A percentile compares a stretch with the other conserved stretches of the same genome.
Conservation (phyloP, 1,140 invertebrate genomes). For the Diorhabda elongata region DNA sequence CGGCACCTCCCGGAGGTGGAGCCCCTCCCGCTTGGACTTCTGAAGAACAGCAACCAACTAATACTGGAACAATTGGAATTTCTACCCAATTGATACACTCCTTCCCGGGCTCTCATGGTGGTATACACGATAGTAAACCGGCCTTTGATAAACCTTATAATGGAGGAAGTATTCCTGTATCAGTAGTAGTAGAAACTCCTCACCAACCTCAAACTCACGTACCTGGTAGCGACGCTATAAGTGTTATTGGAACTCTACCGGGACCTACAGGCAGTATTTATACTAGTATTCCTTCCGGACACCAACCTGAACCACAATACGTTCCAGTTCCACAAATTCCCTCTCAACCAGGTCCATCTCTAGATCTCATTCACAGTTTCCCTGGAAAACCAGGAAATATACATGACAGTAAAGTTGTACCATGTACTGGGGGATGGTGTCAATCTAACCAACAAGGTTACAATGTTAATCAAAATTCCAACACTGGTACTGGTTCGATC, state of each 20-base stretch:
- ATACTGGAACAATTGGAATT: not conserved
- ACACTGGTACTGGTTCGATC: not conserved
- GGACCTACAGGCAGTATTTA: not conserved
- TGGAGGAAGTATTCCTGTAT: not conserved
- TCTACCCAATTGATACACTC: not conserved
- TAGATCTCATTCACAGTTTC: not conserved
- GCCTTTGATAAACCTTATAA: not conserved
- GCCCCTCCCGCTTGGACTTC: slow-evolving; percentile 4
- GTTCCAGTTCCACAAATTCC: not conserved
- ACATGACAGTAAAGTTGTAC: not conserved
- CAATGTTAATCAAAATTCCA: not conserved
- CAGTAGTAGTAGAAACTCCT: not conserved
- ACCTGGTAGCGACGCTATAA: not conserved
- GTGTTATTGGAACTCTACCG: not conserved
- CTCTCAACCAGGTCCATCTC: not conserved
- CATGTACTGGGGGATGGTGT: not conserved
- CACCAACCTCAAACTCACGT: not conserved
- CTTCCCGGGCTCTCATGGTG: slow-evolving; percentile 15
- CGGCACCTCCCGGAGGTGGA: slow-evolving; percentile 18
- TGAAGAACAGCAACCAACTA: not conserved
- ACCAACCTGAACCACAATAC: not conserved
- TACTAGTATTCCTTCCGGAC: not conserved
- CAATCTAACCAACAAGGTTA: not conserved
- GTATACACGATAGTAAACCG: slow-evolving; percentile 26
- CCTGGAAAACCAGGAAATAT: not conserved